Percentiles rank a stretch among this genome's conserved stretches.
Conservation (phyloP, 2,797 vertebrate genomes). For the Spea hammondii region DNA sequence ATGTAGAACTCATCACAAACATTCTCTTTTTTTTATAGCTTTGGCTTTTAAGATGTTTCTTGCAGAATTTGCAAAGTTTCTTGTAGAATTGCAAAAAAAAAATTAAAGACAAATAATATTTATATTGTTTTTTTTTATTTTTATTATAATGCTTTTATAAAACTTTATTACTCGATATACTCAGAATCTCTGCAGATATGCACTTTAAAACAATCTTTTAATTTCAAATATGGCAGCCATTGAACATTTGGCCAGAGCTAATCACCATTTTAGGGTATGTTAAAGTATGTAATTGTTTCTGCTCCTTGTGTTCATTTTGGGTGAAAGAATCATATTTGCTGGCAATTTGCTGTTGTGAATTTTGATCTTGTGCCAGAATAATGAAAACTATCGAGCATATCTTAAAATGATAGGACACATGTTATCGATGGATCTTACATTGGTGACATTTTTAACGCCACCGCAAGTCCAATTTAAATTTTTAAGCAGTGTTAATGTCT, state of each 20-base stretch:
- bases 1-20: no score
- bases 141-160: no score
- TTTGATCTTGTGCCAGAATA: slow-evolving; percentile 23
- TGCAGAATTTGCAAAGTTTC: no score
- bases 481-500: slow-evolving; percentile 47
- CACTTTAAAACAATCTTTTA: slow-evolving; percentile 1
- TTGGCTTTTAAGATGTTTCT: no score
- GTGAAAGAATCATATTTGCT: slow-evolving; percentile 23
- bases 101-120: no score
- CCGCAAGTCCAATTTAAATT: slow-evolving; percentile 48
- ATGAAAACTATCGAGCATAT: slow-evolving; percentile 34
- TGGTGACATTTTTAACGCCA: slow-evolving; percentile 48
- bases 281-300: slow-evolving; percentile 39
- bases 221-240: slow-evolving; percentile 42
- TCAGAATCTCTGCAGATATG: background rate
- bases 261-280: slow-evolving; percentile 34
- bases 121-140: no score
- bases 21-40: no score
- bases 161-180: background rate
- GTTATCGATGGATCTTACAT: slow-evolving; percentile 39
- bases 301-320: slow-evolving; percentile 29
- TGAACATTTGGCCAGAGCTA: slow-evolving; percentile 33
- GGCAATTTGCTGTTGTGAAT: slow-evolving; percentile 40
- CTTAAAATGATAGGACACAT: slow-evolving; percentile 43
- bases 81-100: no score